phyloP scores from a whole-genome alignment of 23 tunicate genomes.

The Aplidium turbinatum region DNA sequence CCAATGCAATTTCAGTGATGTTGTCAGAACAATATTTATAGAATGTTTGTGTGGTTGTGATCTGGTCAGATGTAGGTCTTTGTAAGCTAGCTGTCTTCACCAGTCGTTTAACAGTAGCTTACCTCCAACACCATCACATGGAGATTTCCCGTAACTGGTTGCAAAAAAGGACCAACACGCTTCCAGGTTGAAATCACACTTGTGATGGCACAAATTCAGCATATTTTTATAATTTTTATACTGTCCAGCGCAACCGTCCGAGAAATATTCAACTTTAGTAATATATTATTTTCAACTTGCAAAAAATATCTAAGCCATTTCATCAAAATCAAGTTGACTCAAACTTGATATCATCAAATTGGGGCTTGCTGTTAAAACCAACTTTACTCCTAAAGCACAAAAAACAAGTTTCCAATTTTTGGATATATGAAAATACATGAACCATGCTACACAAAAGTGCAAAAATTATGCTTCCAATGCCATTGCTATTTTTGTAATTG shows the following conservation, averaged over 20 bases:
- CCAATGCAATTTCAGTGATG: conserved; percentile 19
- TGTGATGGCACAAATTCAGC: conserved; percentile 40
- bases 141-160: conserved; percentile 43
- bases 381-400: too few relatives aligned
- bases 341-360: too few relatives aligned
- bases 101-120: conserved; percentile 25
- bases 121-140: conserved; percentile 24
- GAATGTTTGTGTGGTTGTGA: conserved; percentile 13
- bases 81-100: conserved; percentile 18
- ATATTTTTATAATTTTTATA: conserved; percentile 38
- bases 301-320: too few relatives aligned
- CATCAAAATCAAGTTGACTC: too few relatives aligned
- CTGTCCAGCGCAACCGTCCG: conserved; percentile 46
- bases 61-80: conserved; percentile 24
- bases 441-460: too few relatives aligned
- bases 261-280: conserved; percentile 29
- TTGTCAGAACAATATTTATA: conserved; percentile 16
- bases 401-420: too few relatives aligned
- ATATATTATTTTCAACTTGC: too few relatives aligned
- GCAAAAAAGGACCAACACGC: conserved; percentile 56
- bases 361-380: too few relatives aligned
- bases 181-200: conserved; percentile 22
- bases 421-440: too few relatives aligned
- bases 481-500: too few relatives aligned
- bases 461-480: too few relatives aligned